Evolutionary conservation across 1,140 invertebrate species (phyloP), one percentile per base, ranked within the genome.

Genomic region (Drosophila jambulina): DNA sequence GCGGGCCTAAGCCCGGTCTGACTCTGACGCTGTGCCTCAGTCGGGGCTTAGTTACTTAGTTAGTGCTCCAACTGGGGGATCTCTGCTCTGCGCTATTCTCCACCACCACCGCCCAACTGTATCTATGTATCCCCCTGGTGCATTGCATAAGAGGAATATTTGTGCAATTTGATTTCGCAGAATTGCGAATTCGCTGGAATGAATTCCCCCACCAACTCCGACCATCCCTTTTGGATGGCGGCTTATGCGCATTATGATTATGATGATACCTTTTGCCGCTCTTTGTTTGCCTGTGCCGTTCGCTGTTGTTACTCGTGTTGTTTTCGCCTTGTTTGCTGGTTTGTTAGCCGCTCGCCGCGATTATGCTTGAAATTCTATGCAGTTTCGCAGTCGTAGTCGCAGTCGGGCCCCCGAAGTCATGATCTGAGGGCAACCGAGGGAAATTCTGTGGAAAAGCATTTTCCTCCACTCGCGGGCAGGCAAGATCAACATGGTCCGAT

Each of bases 141-240:
- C 78, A 88, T 90, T 90, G 85, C 85, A 88, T 86, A 87, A 88
- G 81, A 76, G 81, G 88, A 90, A 90, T 91, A 91, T 91, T 91
- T 91, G 78, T 91, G 88, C 88, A 91, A 91, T 91, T 91, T 91
- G 78, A 91, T 91, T 91, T 91, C 88, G 88, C 76, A 80, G 88
- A 91, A 91, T 91, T 91, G 88, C 68, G 90, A 91, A 88, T 91
- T 91, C 88, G 76, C 67, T 91, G 88, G 88, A 91, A 91, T 88
- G 81, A 88, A 88, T 88, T 84, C 74, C 4, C 36, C 62, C 17
- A 12, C 64, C 25, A 38, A 19, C 10, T 29, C 43, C 42, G 10
- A 53, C 68, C 38, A 23, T 19, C 34, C 45, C 51, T 15, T 46
- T 45, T n/a, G 58, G 58, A 71, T 58, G 49, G 67, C 80, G 85